A percentile compares a stretch with the other conserved stretches of the same genome.
These are phyloP conservation scores for Nephrotoma appendiculata DNA, from an alignment of 2,888 invertebrate species.

Conservation along the genomic window DNA sequence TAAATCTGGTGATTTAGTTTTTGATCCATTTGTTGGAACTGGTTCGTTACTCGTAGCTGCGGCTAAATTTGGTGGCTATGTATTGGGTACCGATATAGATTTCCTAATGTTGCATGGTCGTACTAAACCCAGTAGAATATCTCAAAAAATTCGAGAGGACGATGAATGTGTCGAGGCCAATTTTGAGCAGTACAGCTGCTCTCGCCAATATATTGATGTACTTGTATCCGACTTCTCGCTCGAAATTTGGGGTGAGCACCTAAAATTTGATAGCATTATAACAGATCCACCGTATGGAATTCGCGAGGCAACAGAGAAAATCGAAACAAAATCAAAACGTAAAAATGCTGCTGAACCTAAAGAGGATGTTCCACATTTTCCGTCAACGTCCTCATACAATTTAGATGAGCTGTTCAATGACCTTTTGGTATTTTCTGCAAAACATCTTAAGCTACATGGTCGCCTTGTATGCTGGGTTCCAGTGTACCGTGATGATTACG, in stretches of 20 bases:
- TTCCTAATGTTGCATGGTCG: slow-evolving; percentile 84
- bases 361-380: slow-evolving; percentile 56
- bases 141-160: slow-evolving; percentile 58
- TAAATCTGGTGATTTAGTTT: slow-evolving; percentile 51
- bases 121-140: slow-evolving; percentile 63
- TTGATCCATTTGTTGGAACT: slow-evolving; percentile 81
- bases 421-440: slow-evolving; percentile 68
- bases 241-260: slow-evolving; percentile 54
- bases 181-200: slow-evolving; percentile 73
- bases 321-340: slow-evolving; percentile 35
- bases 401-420: slow-evolving; percentile 72
- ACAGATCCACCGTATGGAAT: slow-evolving; percentile 99
- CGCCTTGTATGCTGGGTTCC: slow-evolving; percentile 94
- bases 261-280: slow-evolving; percentile 79
- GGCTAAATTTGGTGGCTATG: slow-evolving; percentile 77
- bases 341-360: slow-evolving; percentile 40
- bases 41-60: slow-evolving; percentile 77
- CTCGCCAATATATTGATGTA: slow-evolving; percentile 70
- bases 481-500: slow-evolving; percentile 62
- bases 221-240: slow-evolving; percentile 84
- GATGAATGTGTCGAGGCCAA: slow-evolving; percentile 84
- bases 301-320: slow-evolving; percentile 78
- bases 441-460: slow-evolving; percentile 58
- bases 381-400: slow-evolving; percentile 73
- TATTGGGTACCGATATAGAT: slow-evolving; percentile 86